Evolutionary conservation across 1,140 invertebrate genomes (phyloP), one percentile per base, ranked within the genome.

Genomic region (Drosophila lowei): DNA sequence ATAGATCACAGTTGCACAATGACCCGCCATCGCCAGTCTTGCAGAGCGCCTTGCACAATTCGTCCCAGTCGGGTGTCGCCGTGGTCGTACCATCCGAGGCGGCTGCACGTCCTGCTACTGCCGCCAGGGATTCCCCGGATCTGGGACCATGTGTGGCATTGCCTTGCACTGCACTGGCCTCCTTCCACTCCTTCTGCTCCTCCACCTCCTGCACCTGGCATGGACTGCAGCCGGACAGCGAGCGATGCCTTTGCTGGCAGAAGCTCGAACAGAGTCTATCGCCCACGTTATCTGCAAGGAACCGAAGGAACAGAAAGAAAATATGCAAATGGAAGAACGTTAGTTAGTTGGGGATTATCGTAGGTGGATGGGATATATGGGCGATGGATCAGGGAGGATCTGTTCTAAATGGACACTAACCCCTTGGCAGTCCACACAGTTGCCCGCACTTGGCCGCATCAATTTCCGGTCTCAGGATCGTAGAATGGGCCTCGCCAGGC

Each of bases 1-100:
- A 90, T 52, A 92, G 83, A 91, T 93, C 92, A 90, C 93, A 93
- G 77, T 92, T 91, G 89, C 93, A 93, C 77, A 93, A 93, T 63
- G 90, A 90, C 58, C 93, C 93, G 56, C 93, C 93, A 72, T 92
- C 91, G 38, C 92, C 92, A 72, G 90, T 91, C 62, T 90, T 81
- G 84, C 93, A 93, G 68, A 92, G 85, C 21, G 77, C 30, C 60
- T 72, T 79, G 78, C 93, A 93, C 91, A 93, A 90, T 65, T 79
- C 62, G 47, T 92, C 80, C 92, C 92, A 93, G 70, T 91, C 77
- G 49, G 90, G 90, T 23, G 66, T 52, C 25, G 61, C 58, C 5
- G 64, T 64, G 8, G 46, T 53, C 5, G 42, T 16, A 0, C 56
- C 63, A 4, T 53, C 48, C 9, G 48, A 50, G 41, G 34, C 47